Conservation (phyloP, 2,888 invertebrate genomes). For the Melanostoma mellinum region DNA sequence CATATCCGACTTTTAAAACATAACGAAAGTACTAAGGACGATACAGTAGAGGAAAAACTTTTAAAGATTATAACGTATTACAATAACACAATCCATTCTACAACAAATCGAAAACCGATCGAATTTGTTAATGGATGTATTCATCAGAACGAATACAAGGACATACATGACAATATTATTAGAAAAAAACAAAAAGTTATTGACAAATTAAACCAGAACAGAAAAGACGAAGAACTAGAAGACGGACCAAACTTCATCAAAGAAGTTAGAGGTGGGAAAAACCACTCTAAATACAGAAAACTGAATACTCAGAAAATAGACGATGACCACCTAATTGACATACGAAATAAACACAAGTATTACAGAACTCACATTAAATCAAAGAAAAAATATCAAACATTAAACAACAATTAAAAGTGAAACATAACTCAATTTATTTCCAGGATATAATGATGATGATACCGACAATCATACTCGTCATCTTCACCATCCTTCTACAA, state of each 20-base stretch:
- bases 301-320: no score
- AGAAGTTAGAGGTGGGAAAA: slow-evolving; percentile 28
- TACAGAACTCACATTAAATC: background rate
- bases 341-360: background rate
- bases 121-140: slow-evolving; percentile 70
- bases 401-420: no score
- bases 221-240: background rate
- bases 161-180: slow-evolving; percentile 49
- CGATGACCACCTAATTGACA: no score
- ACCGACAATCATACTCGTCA: no score
- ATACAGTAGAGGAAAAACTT: slow-evolving; percentile 70
- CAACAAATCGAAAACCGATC: slow-evolving; percentile 61
- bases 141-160: slow-evolving; percentile 47
- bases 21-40: slow-evolving; percentile 58
- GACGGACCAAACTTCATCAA: slow-evolving; percentile 11
- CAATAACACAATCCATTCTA: slow-evolving; percentile 69
- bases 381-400: background rate
- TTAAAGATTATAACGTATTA: slow-evolving; percentile 66
- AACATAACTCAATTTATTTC: no score
- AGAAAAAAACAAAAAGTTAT: slow-evolving; percentile 48
- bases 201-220: no score
- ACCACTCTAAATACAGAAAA: background rate
- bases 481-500: no score
- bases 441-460: no score
- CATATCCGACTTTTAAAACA: slow-evolving; percentile 69